These are phyloP conservation scores for Monopterus albus DNA, from an alignment of 2,113 vertebrate genomes.

Conservation along the genomic window DNA sequence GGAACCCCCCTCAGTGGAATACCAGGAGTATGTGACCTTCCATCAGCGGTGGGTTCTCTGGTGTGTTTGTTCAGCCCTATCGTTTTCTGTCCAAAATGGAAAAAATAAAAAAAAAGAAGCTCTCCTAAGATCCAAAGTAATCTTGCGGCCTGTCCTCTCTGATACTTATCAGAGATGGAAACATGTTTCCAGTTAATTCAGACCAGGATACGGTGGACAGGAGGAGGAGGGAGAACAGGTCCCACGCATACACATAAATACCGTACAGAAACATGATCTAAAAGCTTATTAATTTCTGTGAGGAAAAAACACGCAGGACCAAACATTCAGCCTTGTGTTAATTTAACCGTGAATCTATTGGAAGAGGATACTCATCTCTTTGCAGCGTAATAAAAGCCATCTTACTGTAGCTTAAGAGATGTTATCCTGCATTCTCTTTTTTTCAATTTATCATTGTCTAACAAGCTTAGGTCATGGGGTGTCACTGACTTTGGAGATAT, in stretches of 20 bases:
- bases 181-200: constrained; percentile 76
- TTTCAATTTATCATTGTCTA: constrained; percentile 52
- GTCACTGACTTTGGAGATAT: constrained; percentile 48
- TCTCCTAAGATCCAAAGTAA: constrained; percentile 68
- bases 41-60: constrained; percentile 41
- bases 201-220: constrained; percentile 46
- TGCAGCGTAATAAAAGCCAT: constrained; percentile 59
- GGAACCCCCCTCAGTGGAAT: constrained; percentile 55
- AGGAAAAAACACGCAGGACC: constrained; percentile 42
- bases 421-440: constrained; percentile 42
- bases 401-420: constrained; percentile 54
- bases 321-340: constrained; percentile 39
- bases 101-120: constrained; percentile 62
- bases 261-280: constrained; percentile 64
- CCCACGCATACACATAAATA: constrained; percentile 57
- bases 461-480: constrained; percentile 50
- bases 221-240: constrained; percentile 1
- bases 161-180: constrained; percentile 73
- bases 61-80: constrained; percentile 69
- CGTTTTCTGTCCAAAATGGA: constrained; percentile 56
- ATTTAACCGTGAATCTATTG: constrained; percentile 60
- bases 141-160: constrained; percentile 65
- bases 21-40: constrained; percentile 66
- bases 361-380: constrained; percentile 56
- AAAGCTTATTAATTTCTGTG: constrained; percentile 61